Conservation (phyloP, 1,140 invertebrate genomes). For the Globodera rostochiensis region DNA sequence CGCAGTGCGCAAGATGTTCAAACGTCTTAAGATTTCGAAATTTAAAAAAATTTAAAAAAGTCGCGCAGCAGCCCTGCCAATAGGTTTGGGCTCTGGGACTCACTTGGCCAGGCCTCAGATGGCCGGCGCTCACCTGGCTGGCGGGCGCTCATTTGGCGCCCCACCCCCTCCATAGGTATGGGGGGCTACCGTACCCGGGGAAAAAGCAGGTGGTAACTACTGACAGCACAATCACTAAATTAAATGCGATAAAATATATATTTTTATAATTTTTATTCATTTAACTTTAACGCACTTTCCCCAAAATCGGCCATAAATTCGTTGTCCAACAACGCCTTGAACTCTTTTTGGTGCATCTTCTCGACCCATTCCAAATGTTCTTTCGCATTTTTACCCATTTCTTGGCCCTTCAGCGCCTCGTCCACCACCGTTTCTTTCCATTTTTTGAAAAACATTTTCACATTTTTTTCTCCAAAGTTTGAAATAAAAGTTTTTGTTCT, state of each 20-base stretch:
- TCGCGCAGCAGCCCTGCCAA: too few relatives aligned
- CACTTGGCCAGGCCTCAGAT: too few relatives aligned
- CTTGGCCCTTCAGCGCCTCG: background rate
- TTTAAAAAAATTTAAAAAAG: too few relatives aligned
- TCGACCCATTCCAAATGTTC: background rate
- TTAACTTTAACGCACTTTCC: background rate
- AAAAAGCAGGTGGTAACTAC: too few relatives aligned
- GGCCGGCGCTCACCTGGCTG: too few relatives aligned
- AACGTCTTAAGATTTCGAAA: too few relatives aligned
- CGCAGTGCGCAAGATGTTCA: too few relatives aligned
- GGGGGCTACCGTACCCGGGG: too few relatives aligned
- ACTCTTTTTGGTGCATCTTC: background rate
- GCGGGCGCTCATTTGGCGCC: too few relatives aligned
- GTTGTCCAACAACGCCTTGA: background rate
- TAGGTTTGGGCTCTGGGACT: too few relatives aligned
- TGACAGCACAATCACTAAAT: background rate
- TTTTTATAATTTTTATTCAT: background rate
- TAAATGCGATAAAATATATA: too few relatives aligned
- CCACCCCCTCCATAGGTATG: too few relatives aligned
- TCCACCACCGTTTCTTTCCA: background rate
- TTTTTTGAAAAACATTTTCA: background rate
- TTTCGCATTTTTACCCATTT: background rate
- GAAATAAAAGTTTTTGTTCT: background rate
- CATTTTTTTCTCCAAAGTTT: background rate
- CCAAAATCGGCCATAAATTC: background rate